Percentiles rank a stretch among this genome's conserved stretches.
Conservation (phyloP, 2,797 vertebrate species). For the Chromis chromis region DNA sequence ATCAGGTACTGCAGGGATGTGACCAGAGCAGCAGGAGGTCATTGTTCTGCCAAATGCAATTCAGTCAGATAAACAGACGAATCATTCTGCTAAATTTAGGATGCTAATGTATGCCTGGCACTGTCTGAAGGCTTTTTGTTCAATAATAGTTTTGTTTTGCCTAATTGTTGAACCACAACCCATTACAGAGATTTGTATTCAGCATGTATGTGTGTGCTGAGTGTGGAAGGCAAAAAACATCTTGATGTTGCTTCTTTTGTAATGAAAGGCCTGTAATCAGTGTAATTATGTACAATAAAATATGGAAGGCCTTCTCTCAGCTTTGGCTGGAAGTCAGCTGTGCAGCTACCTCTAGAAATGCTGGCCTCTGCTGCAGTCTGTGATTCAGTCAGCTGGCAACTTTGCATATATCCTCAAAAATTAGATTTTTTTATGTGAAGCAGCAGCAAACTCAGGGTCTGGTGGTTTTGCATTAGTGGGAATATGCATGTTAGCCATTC, state of each 20-base stretch:
- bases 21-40: conserved; percentile 26
- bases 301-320: conserved; percentile 11
- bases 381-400: conserved; percentile 2
- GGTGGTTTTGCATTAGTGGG: background rate
- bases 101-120: background rate
- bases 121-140: background rate
- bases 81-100: conserved; percentile 16
- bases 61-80: conserved; percentile 19
- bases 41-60: conserved; percentile 41
- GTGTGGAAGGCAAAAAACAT: background rate
- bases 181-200: background rate
- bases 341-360: conserved; percentile 7
- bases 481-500: background rate
- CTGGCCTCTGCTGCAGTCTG: background rate
- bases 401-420: background rate
- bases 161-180: background rate
- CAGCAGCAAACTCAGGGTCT: background rate
- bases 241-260: background rate
- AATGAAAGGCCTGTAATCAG: background rate
- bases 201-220: background rate
- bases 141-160: background rate
- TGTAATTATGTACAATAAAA: conserved; percentile 31
- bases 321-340: conserved; percentile 2
- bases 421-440: background rate
- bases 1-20: conserved; percentile 6